Base-by-base conservation (phyloP, 1,140 invertebrate genomes). In the Apis laboriosa region DNA sequence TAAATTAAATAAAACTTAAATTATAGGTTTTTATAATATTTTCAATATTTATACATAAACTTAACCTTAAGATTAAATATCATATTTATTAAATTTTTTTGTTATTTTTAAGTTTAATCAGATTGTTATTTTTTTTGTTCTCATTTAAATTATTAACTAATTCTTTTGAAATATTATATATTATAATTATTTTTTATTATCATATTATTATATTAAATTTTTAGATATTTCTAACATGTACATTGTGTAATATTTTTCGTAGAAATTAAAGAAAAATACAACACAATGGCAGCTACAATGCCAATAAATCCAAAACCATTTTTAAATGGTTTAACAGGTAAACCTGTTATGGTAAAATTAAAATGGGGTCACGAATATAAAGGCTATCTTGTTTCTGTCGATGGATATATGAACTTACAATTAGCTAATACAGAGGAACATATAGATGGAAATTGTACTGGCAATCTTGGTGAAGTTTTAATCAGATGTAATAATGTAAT, bases 331-430 rank as follows among this genome's bases (percentile, higher is more conserved):
- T 95, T 99, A 21, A 99, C 98, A 3, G 99, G 99, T 49, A 99
- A 99, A 95, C 96, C 98, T 63, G 98, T 99, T 19, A 96, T 99
- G 91, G 98, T 99, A 1, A 99, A 99, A 95, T 95, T 99, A 66
- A 99, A 99, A 94, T 99, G 99, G 99, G 99, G 99, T 55, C 99
- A 99, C 93, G 99, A 99, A 94, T 99, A 99, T 93, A 99, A 99
- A 96, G 99, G 99, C 13, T 97, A 98, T 87, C 94, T 99, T 43
- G 98, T 99, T 0, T 99, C 99, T 9, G 98, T 99, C 17, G 99
- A 99, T 95, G 98, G 98, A 12, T 99, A 99, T 92, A 99, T 99
- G 99, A 99, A 99, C 94, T 94, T 99, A 85, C 99, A 99, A 94
- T 93, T 99, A 77, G 99, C 99, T 1, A 99, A 99, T 91, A 98